Conservation (phyloP, 2,797 vertebrate genomes). For the Rhynchonycteris naso region DNA sequence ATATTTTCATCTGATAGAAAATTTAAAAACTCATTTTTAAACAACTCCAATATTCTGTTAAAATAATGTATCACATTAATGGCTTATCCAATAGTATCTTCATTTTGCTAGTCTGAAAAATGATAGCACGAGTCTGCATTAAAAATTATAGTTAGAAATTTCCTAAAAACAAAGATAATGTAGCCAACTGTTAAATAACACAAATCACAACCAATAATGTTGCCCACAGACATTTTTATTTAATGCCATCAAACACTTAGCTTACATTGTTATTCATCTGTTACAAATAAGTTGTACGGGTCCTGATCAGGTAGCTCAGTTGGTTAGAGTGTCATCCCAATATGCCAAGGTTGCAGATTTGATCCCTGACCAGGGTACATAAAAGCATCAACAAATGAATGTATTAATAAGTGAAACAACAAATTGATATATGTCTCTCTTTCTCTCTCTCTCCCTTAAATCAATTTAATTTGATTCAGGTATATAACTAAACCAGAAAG, state of each 20-base stretch:
- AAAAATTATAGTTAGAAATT: neutral
- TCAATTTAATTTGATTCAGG: too few relatives aligned
- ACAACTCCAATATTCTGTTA: neutral
- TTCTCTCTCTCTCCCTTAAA: too few relatives aligned
- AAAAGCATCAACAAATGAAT: too few relatives aligned
- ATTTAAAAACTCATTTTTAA: neutral
- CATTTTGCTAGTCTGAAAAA: neutral
- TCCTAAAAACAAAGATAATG: neutral
- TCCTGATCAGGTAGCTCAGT: too few relatives aligned
- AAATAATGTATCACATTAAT: neutral
- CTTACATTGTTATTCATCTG: neutral
- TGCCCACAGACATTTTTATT: neutral
- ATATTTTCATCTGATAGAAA: constrained; percentile 35
- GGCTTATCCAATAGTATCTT: neutral
- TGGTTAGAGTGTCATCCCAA: too few relatives aligned
- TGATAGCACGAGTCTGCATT: neutral
- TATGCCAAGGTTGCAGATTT: too few relatives aligned
- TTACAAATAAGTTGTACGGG: neutral
- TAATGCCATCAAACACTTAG: neutral
- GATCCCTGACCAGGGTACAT: too few relatives aligned
- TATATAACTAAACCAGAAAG: neutral
- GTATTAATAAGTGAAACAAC: too few relatives aligned
- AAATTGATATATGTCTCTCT: too few relatives aligned
- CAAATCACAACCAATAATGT: neutral
- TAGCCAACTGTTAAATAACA: neutral